These are phyloP conservation scores for Steinernema feltiae DNA, from an alignment of 1,140 invertebrate species.

Conservation along the genomic window DNA sequence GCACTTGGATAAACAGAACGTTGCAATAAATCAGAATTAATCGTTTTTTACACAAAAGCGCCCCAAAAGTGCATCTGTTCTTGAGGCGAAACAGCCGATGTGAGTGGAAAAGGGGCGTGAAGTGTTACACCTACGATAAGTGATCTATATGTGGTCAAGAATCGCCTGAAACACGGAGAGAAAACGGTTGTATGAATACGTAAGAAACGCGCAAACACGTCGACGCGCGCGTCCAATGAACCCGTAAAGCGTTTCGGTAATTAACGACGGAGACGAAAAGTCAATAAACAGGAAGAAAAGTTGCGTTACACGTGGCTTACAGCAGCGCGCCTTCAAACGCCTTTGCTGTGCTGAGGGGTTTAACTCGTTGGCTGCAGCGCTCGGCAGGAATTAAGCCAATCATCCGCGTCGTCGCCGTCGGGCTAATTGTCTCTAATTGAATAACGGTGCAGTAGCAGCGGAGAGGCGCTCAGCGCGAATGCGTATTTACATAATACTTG, in stretches of 20 bases:
- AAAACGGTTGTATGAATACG: too few relatives aligned
- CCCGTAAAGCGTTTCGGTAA: too few relatives aligned
- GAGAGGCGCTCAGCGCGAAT: not conserved
- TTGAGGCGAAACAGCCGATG: not conserved
- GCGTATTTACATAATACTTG: slow-evolving; percentile 10
- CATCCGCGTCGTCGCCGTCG: not conserved
- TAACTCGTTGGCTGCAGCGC: not conserved
- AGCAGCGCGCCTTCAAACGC: not conserved
- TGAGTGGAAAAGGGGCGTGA: not conserved
- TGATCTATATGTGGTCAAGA: too few relatives aligned
- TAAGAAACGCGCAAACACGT: too few relatives aligned
- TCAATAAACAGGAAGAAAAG: too few relatives aligned
- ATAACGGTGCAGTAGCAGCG: not conserved
- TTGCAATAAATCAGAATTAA: slow-evolving; percentile 1
- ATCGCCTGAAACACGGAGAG: too few relatives aligned
- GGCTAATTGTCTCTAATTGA: not conserved
- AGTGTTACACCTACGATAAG: not conserved
- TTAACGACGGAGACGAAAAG: too few relatives aligned
- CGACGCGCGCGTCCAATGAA: too few relatives aligned
- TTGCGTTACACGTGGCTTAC: not conserved
- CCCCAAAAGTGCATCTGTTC: not conserved
- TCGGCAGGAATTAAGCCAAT: slow-evolving; percentile 8
- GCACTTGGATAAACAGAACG: not conserved
- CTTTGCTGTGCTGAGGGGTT: not conserved
- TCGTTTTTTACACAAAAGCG: not conserved